These are phyloP conservation scores for Ataeniobius toweri DNA, from an alignment of 2,797 vertebrate genomes.

Conservation along the genomic window DNA sequence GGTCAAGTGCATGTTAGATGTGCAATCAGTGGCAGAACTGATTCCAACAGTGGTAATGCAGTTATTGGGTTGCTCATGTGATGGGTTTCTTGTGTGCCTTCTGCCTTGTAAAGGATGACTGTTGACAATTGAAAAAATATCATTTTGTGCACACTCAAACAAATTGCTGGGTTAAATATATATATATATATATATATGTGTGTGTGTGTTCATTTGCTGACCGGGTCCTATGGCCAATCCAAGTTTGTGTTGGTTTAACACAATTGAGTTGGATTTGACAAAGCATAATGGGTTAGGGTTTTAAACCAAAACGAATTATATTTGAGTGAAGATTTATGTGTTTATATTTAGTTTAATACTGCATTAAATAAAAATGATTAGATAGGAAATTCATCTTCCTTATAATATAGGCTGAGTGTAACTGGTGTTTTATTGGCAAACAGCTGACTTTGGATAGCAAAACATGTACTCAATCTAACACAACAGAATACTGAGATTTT, in stretches of 20 bases:
- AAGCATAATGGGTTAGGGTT: neutral
- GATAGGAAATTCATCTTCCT: no score
- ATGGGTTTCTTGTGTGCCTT: slow-evolving; percentile 76
- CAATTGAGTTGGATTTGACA: neutral
- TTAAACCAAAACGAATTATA: no score
- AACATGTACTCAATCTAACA: no score
- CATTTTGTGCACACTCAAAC: slow-evolving; percentile 31
- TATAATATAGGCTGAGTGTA: no score
- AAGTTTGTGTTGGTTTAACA: neutral
- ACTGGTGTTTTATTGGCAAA: no score
- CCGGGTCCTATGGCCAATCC: neutral
- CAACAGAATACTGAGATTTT: neutral
- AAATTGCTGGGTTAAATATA: neutral
- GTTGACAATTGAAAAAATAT: slow-evolving; percentile 61
- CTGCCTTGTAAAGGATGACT: slow-evolving; percentile 68
- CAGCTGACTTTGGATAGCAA: no score
- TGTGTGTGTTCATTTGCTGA: no score
- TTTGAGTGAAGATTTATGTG: neutral
- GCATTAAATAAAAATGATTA: no score
- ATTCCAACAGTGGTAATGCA: slow-evolving; percentile 48
- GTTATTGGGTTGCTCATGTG: slow-evolving; percentile 56
- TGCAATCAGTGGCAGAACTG: slow-evolving; percentile 43
- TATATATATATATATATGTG: no score
- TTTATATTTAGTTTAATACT: neutral
- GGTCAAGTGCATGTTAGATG: slow-evolving; percentile 40